Evolutionary conservation across 2,113 vertebrate species (phyloP).

Genomic region (Sinocyclocheilus rhinocerous): DNA sequence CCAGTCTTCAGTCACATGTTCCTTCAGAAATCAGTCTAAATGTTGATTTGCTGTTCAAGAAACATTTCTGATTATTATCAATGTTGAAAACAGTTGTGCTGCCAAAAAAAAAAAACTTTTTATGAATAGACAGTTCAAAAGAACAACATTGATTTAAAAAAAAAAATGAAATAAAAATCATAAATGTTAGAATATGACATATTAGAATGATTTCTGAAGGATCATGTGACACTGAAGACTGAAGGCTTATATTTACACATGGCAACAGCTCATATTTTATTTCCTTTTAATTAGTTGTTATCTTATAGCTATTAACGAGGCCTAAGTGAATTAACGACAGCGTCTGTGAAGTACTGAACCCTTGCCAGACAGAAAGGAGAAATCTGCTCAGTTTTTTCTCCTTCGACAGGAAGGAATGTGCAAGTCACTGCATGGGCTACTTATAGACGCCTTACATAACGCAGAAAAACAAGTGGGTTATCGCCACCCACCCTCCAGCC

Average conservation of each 20-base stretch:
- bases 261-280: background rate
- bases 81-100: too few species aligned
- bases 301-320: background rate
- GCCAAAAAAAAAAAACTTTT: too few species aligned
- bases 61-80: too few species aligned
- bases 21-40: too few species aligned
- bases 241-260: background rate
- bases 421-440: constrained; percentile 36
- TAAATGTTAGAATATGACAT: background rate
- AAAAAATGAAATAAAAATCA: too few species aligned
- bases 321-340: background rate
- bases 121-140: too few species aligned
- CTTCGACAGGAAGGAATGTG: constrained; percentile 59
- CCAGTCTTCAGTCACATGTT: too few species aligned
- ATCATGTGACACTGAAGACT: too few species aligned
- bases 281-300: background rate
- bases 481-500: constrained; percentile 29
- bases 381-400: constrained; percentile 13
- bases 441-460: constrained; percentile 58
- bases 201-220: background rate
- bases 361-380: constrained; percentile 9
- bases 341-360: background rate
- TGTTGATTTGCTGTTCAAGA: too few species aligned
- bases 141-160: too few species aligned
- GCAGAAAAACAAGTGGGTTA: constrained; percentile 44